Evolutionary conservation across 2,113 vertebrate species (phyloP).

Genomic region (Murina feae): DNA sequence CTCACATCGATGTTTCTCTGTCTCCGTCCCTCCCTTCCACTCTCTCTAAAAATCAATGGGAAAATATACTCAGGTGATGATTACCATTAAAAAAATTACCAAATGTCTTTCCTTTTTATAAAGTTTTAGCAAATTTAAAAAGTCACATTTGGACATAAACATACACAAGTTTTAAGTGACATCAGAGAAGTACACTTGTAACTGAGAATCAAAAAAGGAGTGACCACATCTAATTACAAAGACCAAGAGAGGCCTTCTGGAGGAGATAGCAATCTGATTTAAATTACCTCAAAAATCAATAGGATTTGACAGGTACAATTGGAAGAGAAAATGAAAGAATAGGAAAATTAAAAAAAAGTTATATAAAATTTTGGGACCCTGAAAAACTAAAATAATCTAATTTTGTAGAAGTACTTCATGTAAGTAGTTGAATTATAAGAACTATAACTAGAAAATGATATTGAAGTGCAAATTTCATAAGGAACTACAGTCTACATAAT

Average conservation of each 20-base stretch:
- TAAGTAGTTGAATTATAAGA: not conserved
- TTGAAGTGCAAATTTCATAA: not conserved
- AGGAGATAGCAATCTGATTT: not conserved
- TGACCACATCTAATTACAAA: not conserved
- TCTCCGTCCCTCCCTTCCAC: no score
- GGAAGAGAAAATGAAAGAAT: not conserved
- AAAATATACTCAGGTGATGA: no score
- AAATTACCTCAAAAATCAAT: not conserved
- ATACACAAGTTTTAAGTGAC: not conserved
- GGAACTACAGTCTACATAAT: not conserved
- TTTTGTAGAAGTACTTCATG: fast-evolving
- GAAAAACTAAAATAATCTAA: not conserved
- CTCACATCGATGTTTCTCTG: no score
- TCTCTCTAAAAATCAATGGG: no score
- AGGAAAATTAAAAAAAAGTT: not conserved
- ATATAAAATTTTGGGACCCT: not conserved
- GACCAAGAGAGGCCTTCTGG: not conserved
- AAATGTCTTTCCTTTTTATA: not conserved
- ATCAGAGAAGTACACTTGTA: not conserved
- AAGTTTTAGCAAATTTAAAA: not conserved
- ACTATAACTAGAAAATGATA: not conserved
- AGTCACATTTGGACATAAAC: not conserved
- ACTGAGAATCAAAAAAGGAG: not conserved
- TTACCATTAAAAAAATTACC: slow-evolving; percentile 4
- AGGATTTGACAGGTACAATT: not conserved